Evolutionary conservation across 2,888 invertebrate species (phyloP).

Genomic region (Minunthozetes semirufus): DNA sequence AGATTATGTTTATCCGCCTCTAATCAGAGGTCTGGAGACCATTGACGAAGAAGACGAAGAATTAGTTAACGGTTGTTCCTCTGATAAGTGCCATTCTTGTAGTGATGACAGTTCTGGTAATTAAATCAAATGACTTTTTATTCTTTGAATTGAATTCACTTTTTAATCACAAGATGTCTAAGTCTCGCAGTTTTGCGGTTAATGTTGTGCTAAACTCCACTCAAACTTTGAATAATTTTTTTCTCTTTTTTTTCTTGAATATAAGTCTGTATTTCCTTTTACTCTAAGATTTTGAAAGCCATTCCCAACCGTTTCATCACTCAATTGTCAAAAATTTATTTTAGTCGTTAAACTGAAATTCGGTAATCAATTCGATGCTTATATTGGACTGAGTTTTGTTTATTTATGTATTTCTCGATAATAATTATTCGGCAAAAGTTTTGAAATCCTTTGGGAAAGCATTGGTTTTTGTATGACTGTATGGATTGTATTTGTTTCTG

Average conservation of each 20-base stretch:
- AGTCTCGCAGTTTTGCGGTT: neutral
- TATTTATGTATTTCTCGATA: neutral
- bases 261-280: too few species aligned
- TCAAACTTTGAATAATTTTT: too few species aligned
- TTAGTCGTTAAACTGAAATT: neutral
- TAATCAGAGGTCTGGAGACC: slow-evolving; percentile 27
- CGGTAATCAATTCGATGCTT: neutral
- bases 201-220: too few species aligned
- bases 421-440: neutral
- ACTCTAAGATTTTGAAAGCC: too few species aligned
- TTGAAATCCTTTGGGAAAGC: neutral
- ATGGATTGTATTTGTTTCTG: neutral
- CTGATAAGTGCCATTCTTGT: slow-evolving; percentile 14
- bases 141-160: neutral
- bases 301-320: too few species aligned
- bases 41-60: slow-evolving; percentile 34
- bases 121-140: neutral
- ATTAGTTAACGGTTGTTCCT: neutral
- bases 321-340: neutral
- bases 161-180: neutral
- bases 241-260: too few species aligned
- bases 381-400: neutral
- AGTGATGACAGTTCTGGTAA: slow-evolving; percentile 3
- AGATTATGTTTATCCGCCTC: slow-evolving; percentile 3
- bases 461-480: neutral